Evolutionary conservation across 2,888 invertebrate genomes (phyloP), one percentile per base, ranked within the genome.

Genomic region (Tenthredo notha): DNA sequence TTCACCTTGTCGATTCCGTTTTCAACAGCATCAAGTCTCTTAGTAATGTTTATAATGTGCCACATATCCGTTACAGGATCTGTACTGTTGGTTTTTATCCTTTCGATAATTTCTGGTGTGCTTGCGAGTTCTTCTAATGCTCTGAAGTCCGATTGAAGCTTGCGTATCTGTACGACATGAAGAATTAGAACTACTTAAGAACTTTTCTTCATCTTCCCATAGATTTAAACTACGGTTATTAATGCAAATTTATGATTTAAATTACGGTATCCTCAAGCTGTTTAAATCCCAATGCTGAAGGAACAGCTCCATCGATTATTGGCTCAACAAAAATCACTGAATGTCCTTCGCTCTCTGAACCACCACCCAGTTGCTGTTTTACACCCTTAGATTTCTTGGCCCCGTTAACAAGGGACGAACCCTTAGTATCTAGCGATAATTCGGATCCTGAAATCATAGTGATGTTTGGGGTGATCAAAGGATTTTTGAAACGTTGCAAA

Each of bases 21-120:
- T 89, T 96, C 96, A 6, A 95, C 94, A 0, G 95, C 96, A 75
- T 96, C 96, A 86, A 96, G 91, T 54, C 96, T 94, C 87, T 96
- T 96, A 0, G 95, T 94, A 0, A 96, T 94, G 87, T 95, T 95
- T 84, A 96, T 92, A 25, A 95, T 94, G 86, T 95, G 95, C 95
- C 96, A 96, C 95, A 96, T 95, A 85, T 96, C 96, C 18, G 95
- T 94, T 33, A 95, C 93, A 0, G 95, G 94, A 86, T 91, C 90
- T 0, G 87, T 87, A 18, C 86, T 85, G 74, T 86, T 90, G 88
- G 87, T 89, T 86, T 91, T 93, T 2, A 93, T 88, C 47, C 94
- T 93, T 40, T 94, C 93, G 1, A 94, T 90, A 50, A 95, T 89
- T 6, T 94, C 94, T 1, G 92, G 86, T 87, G 94, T 94, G 0